Evolutionary conservation across 2,113 vertebrate species (phyloP).

Genomic region (Equus quagga): DNA sequence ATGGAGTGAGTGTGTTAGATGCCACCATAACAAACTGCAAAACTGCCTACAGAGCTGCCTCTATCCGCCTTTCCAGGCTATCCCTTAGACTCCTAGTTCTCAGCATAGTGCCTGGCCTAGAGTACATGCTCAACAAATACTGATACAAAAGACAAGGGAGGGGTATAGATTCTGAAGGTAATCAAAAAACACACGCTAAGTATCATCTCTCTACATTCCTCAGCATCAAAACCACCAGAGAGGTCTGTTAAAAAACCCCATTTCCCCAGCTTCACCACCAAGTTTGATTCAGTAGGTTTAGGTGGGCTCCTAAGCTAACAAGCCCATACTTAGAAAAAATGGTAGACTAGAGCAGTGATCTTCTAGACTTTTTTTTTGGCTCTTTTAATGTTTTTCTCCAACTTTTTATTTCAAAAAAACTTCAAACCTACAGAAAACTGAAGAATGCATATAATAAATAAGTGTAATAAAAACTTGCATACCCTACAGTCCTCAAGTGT

Average conservation of each 20-base stretch:
- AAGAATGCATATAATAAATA: background rate
- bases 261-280: too few species aligned
- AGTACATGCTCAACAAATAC: background rate
- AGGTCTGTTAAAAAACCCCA: background rate
- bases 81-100: background rate
- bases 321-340: background rate
- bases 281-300: background rate
- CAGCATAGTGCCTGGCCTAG: background rate
- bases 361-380: background rate
- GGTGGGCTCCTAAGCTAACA: background rate
- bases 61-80: background rate
- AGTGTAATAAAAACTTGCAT: background rate
- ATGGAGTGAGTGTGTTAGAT: rapidly evolving
- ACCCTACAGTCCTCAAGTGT: background rate
- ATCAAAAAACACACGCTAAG: background rate
- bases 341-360: background rate
- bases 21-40: background rate
- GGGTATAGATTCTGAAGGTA: background rate
- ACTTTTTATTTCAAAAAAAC: background rate
- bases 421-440: background rate
- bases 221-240: background rate
- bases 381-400: background rate
- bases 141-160: background rate
- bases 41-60: background rate
- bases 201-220: background rate